phyloP scores from a whole-genome alignment of 1,140 invertebrate species.

The Pinna nobilis region DNA sequence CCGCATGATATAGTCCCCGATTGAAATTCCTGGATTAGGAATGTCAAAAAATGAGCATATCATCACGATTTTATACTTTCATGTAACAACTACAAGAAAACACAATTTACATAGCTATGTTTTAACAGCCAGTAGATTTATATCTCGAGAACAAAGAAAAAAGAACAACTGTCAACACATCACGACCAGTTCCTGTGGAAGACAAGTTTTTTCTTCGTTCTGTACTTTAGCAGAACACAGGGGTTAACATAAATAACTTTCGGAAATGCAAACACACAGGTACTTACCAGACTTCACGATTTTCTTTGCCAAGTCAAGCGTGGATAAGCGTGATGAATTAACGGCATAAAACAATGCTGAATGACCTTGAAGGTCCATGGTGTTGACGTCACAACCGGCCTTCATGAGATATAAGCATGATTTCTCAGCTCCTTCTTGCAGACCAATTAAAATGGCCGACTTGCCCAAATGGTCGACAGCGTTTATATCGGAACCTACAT shows the following conservation, averaged over 20 bases:
- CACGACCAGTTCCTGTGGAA: too few relatives aligned
- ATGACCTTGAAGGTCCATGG: constrained; percentile 26
- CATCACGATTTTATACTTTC: too few relatives aligned
- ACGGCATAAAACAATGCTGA: constrained; percentile 39
- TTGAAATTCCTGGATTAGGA: too few relatives aligned
- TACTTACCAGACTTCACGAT: constrained; percentile 34
- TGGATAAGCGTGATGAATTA: constrained; percentile 15
- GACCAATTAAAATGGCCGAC: constrained; percentile 29
- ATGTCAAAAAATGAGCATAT: too few relatives aligned
- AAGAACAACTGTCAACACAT: too few relatives aligned
- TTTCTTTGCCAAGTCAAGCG: constrained; percentile 17
- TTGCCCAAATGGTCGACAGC: constrained; percentile 12
- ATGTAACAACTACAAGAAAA: too few relatives aligned
- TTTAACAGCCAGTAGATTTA: too few relatives aligned
- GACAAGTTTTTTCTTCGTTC: too few relatives aligned
- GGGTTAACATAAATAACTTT: neutral
- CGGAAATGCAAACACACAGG: neutral
- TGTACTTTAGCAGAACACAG: too few relatives aligned
- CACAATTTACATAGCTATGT: too few relatives aligned
- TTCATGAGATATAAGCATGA: constrained; percentile 36
- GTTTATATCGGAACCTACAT: constrained; percentile 32
- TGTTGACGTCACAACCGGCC: constrained; percentile 27
- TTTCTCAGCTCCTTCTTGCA: constrained; percentile 32
- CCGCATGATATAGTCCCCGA: too few relatives aligned
- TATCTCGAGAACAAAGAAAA: too few relatives aligned